phyloP scores from a whole-genome alignment of 37 sponge, comb jelly and placozoan genomes.

The Oopsacas minuta region DNA sequence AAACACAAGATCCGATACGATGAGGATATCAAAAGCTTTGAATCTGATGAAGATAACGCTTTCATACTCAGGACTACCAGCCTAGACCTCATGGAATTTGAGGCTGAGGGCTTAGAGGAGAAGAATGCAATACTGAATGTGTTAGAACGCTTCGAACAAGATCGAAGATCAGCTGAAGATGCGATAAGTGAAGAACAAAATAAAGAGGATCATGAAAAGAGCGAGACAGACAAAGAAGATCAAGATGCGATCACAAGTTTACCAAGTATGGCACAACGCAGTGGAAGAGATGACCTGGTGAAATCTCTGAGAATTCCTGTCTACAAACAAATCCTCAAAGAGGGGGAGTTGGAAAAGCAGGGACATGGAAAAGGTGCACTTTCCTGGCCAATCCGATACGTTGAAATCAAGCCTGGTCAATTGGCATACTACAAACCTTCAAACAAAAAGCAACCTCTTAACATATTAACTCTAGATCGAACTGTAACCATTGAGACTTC shows the following conservation, averaged over 20 bases:
- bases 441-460: not conserved
- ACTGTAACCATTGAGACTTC: not conserved
- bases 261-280: not conserved
- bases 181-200: not conserved
- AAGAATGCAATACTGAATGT: not conserved
- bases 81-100: not conserved
- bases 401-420: conserved; percentile 15
- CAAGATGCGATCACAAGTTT: not conserved
- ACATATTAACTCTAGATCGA: not conserved
- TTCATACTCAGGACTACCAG: not conserved
- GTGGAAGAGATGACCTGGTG: not conserved
- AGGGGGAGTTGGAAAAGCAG: not conserved
- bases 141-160: not conserved
- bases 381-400: conserved; percentile 10
- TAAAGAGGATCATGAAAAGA: not conserved
- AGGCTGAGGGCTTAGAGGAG: not conserved
- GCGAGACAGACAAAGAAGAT: not conserved
- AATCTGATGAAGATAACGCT: not conserved
- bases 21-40: not conserved
- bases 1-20: not conserved
- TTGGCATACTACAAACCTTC: not conserved
- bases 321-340: not conserved
- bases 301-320: not conserved
- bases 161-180: not conserved
- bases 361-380: not conserved